Conservation (phyloP, 2,797 vertebrate species). For the Catostomus latipinnis region DNA sequence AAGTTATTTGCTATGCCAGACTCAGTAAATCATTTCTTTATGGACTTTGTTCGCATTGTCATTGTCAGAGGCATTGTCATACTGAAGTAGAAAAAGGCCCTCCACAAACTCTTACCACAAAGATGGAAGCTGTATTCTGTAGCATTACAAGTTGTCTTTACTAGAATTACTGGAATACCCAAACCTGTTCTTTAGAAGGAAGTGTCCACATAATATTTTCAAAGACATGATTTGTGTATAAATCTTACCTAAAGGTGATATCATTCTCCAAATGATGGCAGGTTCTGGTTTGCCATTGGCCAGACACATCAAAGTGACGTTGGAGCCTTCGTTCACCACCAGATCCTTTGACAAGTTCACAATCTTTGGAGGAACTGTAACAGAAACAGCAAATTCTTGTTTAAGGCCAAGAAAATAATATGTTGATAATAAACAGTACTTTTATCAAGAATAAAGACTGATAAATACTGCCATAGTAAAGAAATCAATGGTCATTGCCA, state of each 20-base stretch:
- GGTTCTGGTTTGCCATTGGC: conserved; percentile 82
- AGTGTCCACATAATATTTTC: background rate
- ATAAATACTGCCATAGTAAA: background rate
- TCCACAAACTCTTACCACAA: background rate
- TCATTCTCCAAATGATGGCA: conserved; percentile 77
- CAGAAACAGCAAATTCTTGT: conserved; percentile 28
- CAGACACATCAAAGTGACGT: conserved; percentile 80
- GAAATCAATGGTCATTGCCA: background rate
- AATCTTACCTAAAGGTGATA: conserved; percentile 74
- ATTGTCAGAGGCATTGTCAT: too few relatives aligned
- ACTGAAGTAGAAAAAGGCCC: too few relatives aligned
- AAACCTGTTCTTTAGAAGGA: too few relatives aligned
- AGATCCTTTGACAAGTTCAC: conserved; percentile 77
- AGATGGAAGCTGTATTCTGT: too few relatives aligned
- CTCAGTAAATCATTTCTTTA: too few relatives aligned
- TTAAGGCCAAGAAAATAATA: background rate
- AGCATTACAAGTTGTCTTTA: too few relatives aligned
- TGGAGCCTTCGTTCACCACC: conserved; percentile 81
- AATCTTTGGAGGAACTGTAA: conserved; percentile 80
- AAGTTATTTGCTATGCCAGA: too few relatives aligned
- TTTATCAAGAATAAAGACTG: background rate
- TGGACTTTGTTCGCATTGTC: too few relatives aligned
- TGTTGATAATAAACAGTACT: background rate
- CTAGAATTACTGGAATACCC: too few relatives aligned
- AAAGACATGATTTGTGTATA: background rate